Conservation (phyloP, 2,797 vertebrate genomes). For the Sebastes glaucus region DNA sequence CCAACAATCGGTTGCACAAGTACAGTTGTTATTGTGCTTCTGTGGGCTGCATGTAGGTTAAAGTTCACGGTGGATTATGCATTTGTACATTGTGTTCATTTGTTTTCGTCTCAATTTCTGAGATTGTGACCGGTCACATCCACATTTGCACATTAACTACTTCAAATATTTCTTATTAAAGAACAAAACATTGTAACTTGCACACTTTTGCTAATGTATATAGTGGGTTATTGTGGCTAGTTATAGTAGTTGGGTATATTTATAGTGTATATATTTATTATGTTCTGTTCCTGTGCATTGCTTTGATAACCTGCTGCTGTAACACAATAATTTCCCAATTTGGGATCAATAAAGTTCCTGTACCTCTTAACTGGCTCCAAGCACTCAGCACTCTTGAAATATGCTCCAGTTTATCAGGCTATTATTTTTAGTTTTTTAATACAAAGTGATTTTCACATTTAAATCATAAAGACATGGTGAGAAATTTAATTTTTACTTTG, state of each 20-base stretch:
- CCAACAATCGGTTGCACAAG: background rate
- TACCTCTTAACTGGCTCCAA: background rate
- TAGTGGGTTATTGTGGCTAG: too few relatives aligned
- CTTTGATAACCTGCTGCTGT: too few relatives aligned
- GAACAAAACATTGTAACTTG: too few relatives aligned
- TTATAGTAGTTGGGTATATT: too few relatives aligned
- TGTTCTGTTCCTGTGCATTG: too few relatives aligned
- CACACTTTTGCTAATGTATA: too few relatives aligned
- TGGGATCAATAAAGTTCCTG: background rate
- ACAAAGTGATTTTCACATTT: background rate
- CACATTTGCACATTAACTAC: too few relatives aligned
- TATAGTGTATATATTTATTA: too few relatives aligned
- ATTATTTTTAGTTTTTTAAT: background rate
- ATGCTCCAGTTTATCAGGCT: background rate
- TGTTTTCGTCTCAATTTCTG: background rate
- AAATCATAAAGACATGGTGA: background rate
- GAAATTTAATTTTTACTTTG: background rate
- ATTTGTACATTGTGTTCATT: background rate
- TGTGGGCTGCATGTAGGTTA: background rate
- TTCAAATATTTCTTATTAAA: too few relatives aligned
- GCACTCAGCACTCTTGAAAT: background rate
- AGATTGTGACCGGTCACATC: too few relatives aligned
- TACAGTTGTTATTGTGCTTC: background rate
- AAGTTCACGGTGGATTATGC: too few relatives aligned
- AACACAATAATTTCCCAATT: too few relatives aligned